These are phyloP conservation scores for Theodoxus fluviatilis DNA, from an alignment of 2,888 invertebrate species.

Conservation along the genomic window DNA sequence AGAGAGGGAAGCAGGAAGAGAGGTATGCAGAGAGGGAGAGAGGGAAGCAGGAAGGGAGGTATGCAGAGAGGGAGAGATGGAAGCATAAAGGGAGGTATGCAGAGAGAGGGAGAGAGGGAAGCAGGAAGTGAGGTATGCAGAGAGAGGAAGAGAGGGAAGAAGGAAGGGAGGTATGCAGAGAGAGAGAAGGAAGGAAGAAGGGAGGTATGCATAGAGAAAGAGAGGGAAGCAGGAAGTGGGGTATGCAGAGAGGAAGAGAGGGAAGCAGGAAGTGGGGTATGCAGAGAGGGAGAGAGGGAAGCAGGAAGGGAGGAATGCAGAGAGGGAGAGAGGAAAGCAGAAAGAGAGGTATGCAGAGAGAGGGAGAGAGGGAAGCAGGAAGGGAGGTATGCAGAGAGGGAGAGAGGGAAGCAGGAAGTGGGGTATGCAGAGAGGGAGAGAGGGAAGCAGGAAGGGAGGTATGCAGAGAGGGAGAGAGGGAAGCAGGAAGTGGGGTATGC, in stretches of 20 bases:
- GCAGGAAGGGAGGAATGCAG: no score
- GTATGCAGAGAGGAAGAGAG: background rate
- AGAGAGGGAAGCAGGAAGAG: background rate
- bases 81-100: conserved; percentile 9
- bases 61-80: background rate
- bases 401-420: background rate
- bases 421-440: background rate
- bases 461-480: background rate
- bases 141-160: background rate
- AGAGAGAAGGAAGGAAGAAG: conserved; percentile 5
- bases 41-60: background rate
- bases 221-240: conserved; percentile 9
- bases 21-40: no score
- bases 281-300: no score
- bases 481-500: background rate
- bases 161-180: background rate
- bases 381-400: background rate
- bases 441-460: background rate
- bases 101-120: background rate
- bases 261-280: background rate
- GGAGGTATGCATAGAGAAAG: background rate
- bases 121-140: background rate
- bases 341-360: background rate
- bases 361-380: background rate
- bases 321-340: background rate